Conservation (phyloP, 2,888 invertebrate genomes). For the Helicoverpa assulta region DNA sequence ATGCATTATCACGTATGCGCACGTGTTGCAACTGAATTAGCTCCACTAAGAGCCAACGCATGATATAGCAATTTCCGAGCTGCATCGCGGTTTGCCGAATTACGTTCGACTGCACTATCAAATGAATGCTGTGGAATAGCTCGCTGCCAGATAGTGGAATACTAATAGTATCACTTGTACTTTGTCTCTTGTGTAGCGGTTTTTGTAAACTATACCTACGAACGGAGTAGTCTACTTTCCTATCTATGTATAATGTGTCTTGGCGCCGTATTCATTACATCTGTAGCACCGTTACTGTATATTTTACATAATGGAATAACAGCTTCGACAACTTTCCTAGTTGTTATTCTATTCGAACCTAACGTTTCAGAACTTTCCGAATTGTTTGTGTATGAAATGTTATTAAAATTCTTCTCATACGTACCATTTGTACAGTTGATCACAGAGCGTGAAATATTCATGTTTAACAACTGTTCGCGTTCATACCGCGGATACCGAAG, state of each 20-base stretch:
- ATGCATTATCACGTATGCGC: slow-evolving; percentile 14
- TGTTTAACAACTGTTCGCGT: slow-evolving; percentile 36
- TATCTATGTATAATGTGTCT: background rate
- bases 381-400: slow-evolving; percentile 31
- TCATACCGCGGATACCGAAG: slow-evolving; percentile 34
- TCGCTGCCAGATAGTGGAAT: background rate
- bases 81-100: slow-evolving; percentile 1
- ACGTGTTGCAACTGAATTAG: slow-evolving; percentile 39
- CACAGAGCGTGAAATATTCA: slow-evolving; percentile 46
- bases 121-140: background rate
- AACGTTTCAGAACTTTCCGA: slow-evolving; percentile 19
- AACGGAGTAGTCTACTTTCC: background rate
- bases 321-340: slow-evolving; percentile 20
- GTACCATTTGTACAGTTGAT: slow-evolving; percentile 40
- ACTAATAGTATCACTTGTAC: background rate
- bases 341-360: slow-evolving; percentile 38
- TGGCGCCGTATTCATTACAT: slow-evolving; percentile 12
- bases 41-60: slow-evolving; percentile 5
- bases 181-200: slow-evolving; percentile 4
- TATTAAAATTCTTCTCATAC: slow-evolving; percentile 45
- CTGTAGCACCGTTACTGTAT: slow-evolving; percentile 9
- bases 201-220: slow-evolving; percentile 11
- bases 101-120: background rate
- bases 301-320: slow-evolving; percentile 25
- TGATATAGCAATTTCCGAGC: background rate